Conservation (phyloP, 2,113 vertebrate species). For the Apodemus sylvaticus region DNA sequence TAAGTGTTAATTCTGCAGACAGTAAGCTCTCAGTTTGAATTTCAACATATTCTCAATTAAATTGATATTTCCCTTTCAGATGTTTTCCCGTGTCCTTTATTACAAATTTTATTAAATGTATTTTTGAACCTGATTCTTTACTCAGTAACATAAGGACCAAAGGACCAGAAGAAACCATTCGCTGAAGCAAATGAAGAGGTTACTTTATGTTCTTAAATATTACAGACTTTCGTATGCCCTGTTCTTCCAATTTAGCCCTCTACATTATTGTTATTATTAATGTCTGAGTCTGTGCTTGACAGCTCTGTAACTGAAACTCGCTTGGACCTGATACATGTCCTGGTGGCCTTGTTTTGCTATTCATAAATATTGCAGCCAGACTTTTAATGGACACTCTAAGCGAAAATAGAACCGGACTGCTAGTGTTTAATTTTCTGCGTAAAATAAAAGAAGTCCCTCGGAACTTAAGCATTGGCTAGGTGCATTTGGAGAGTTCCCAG, state of each 20-base stretch:
- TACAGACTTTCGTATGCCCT: neutral
- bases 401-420: conserved; percentile 83
- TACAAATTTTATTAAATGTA: neutral
- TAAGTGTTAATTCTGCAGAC: neutral
- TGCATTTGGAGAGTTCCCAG: conserved; percentile 21
- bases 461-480: conserved; percentile 34
- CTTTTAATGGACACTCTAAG: conserved; percentile 81
- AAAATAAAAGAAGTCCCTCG: conserved; percentile 73
- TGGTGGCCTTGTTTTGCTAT: conserved; percentile 85
- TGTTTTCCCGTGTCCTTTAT: neutral
- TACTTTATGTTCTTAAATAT: neutral
- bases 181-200: neutral
- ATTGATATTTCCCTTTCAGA: neutral
- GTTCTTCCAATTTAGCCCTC: neutral
- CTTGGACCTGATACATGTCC: conserved; percentile 80
- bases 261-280: neutral
- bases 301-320: conserved; percentile 79
- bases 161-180: neutral
- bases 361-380: conserved; percentile 89
- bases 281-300: conserved; percentile 62
- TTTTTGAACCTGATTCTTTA: neutral
- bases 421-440: conserved; percentile 83
- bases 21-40: neutral
- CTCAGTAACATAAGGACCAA: neutral
- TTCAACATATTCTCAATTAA: neutral